A percentile compares a stretch with the other conserved stretches of the same genome.
phyloP scores from a whole-genome alignment of 2,888 invertebrate species.

The Brachypalpus laphriformis region DNA sequence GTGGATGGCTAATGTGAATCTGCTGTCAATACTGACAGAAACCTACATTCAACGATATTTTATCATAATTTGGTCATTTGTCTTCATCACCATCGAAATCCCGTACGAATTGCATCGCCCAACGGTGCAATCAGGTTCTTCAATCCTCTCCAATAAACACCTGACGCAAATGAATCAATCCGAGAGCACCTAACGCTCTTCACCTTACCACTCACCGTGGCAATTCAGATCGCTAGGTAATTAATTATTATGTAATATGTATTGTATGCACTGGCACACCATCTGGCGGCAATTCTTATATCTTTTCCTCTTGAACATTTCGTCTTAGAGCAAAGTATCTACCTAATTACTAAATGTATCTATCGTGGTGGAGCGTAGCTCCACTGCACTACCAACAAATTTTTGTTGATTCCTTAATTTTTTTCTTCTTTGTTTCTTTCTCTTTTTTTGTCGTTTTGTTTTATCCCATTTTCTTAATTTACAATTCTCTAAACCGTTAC shows the following conservation, averaged over 20 bases:
- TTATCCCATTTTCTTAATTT: conserved; percentile 67
- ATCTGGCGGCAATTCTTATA: conserved; percentile 15
- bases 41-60: conserved; percentile 35
- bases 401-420: conserved; percentile 43
- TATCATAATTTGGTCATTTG: conserved; percentile 71
- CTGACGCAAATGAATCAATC: conserved; percentile 70
- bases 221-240: conserved; percentile 27
- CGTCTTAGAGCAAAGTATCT: conserved; percentile 25
- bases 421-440: not conserved
- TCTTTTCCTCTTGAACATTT: conserved; percentile 9
- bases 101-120: conserved; percentile 45
- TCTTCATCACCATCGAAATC: conserved; percentile 59
- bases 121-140: conserved; percentile 59
- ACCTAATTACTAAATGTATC: conserved; percentile 31
- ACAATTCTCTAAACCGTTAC: conserved; percentile 71
- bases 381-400: conserved; percentile 11
- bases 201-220: conserved; percentile 7
- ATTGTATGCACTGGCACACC: conserved; percentile 9
- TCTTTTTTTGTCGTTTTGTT: conserved; percentile 52
- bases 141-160: conserved; percentile 25
- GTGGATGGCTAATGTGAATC: conserved; percentile 15
- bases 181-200: conserved; percentile 22
- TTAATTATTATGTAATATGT: conserved; percentile 64
- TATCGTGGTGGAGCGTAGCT: not conserved
- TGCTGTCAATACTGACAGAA: conserved; percentile 35